phyloP scores from a whole-genome alignment of 2,797 vertebrate species.

The Pseudotriccus pelzelni region DNA sequence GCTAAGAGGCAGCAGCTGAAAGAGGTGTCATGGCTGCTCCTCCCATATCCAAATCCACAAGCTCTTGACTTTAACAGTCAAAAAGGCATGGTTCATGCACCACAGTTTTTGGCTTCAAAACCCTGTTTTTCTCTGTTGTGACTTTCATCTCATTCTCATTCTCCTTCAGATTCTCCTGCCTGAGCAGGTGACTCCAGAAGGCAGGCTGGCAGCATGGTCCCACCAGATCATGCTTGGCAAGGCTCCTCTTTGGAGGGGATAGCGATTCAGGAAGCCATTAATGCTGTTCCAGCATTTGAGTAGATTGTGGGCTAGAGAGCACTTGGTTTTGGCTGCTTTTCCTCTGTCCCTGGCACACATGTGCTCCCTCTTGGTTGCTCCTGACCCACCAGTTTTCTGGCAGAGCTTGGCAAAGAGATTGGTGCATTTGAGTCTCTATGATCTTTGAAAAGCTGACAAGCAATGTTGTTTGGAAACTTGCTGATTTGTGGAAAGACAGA shows the following conservation, averaged over 20 bases:
- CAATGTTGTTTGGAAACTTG: neutral
- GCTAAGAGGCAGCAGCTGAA: neutral
- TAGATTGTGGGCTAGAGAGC: neutral
- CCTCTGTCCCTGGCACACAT: neutral
- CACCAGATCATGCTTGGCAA: neutral
- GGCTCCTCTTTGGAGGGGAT: fast-evolving
- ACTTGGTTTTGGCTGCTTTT: neutral
- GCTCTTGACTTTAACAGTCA: neutral
- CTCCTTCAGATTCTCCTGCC: neutral
- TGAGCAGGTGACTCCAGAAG: neutral
- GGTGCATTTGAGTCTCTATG: neutral
- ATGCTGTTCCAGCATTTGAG: neutral
- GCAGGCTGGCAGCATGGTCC: neutral
- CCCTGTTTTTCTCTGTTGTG: neutral
- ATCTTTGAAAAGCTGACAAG: neutral
- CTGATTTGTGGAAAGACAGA: neutral
- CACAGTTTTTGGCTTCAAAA: neutral
- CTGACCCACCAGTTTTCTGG: neutral
- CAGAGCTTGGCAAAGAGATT: neutral
- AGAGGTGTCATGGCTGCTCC: neutral
- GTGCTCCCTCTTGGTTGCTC: neutral
- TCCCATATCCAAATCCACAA: neutral
- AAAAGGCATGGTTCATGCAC: neutral
- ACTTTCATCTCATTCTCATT: neutral
- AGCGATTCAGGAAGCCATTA: neutral